phyloP scores from a whole-genome alignment of 2,888 invertebrate species.

The Trissonchulus latispiculum region DNA sequence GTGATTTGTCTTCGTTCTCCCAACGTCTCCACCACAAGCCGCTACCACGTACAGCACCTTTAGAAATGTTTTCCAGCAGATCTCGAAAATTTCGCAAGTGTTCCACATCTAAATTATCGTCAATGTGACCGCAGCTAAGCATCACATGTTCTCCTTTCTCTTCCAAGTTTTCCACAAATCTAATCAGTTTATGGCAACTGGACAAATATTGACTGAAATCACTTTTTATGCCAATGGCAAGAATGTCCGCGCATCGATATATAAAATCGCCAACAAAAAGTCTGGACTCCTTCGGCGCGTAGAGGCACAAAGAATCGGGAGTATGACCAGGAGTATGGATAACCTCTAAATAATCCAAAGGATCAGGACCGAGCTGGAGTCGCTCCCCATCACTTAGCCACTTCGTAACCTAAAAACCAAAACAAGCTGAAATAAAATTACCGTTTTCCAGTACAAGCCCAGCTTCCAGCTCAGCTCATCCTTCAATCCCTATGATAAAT shows the following conservation, averaged over 20 bases:
- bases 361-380: not conserved
- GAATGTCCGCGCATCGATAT: not conserved
- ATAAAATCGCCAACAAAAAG: conserved; percentile 18
- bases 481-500: too few species aligned
- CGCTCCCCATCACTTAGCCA: conserved; percentile 17
- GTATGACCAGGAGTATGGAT: conserved; percentile 18
- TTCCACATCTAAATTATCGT: not conserved
- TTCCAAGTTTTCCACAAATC: not conserved
- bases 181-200: not conserved
- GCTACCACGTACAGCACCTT: not conserved
- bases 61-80: not conserved
- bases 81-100: not conserved
- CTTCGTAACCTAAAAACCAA: not conserved
- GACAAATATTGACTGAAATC: not conserved
- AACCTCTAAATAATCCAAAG: not conserved
- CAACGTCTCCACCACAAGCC: not conserved
- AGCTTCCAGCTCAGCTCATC: too few species aligned
- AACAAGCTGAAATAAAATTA: too few species aligned
- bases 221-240: conserved; percentile 5
- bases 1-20: not conserved
- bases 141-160: not conserved
- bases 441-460: too few species aligned
- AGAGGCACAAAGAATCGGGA: not conserved
- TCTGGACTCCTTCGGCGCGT: not conserved
- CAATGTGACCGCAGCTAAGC: conserved; percentile 9